These are phyloP conservation scores for Drosophila paulistorum DNA, from an alignment of 1,140 invertebrate species.

Conservation along the genomic window DNA sequence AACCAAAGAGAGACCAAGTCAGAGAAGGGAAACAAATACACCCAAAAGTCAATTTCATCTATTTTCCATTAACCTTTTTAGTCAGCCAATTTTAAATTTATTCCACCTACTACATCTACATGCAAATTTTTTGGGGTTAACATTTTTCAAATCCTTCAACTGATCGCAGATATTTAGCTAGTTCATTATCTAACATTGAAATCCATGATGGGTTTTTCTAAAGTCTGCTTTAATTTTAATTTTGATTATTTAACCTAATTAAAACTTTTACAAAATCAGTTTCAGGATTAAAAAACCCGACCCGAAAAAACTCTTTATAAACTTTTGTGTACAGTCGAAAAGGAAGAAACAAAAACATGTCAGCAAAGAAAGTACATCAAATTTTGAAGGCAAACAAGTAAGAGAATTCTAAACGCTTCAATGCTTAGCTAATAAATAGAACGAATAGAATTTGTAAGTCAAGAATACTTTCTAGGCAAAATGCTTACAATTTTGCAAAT, in stretches of 20 bases:
- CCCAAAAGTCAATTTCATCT: neutral
- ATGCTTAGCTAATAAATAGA: constrained; percentile 64
- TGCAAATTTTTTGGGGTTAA: too few species aligned
- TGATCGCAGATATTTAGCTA: too few species aligned
- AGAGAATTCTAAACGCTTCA: constrained; percentile 51
- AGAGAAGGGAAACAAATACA: neutral
- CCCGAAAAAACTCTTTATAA: neutral
- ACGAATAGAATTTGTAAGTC: constrained; percentile 44
- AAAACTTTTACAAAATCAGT: neutral
- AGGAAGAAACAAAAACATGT: neutral
- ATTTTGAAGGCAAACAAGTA: neutral
- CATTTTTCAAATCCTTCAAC: too few species aligned
- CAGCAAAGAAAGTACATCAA: constrained; percentile 8
- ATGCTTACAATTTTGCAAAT: constrained; percentile 45
- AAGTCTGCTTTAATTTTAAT: neutral
- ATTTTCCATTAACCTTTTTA: neutral
- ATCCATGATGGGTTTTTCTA: too few species aligned
- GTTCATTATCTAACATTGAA: too few species aligned
- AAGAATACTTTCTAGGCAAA: constrained; percentile 36
- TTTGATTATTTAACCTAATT: neutral
- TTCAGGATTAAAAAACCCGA: neutral
- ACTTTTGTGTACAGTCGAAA: neutral
- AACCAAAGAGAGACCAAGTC: neutral
- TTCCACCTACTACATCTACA: too few species aligned
- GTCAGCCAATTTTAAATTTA: too few species aligned